phyloP scores from a whole-genome alignment of 2,797 vertebrate species.

The Hephaestus fuliginosus region DNA sequence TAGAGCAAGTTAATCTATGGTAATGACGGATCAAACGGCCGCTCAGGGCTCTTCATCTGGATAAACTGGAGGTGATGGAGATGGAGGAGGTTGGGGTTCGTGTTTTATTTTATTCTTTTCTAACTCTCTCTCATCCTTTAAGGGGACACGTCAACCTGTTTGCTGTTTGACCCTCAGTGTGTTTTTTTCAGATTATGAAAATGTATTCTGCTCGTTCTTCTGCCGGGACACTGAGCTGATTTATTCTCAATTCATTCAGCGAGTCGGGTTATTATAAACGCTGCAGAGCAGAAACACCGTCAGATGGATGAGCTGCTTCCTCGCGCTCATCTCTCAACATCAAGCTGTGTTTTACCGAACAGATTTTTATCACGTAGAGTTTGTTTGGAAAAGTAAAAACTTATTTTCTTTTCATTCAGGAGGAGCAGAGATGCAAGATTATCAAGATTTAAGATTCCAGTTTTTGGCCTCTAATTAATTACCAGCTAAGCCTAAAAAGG shows the following conservation, averaged over 20 bases:
- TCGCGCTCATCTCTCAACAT: neutral
- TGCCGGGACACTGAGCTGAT: constrained; percentile 5
- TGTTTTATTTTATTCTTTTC: neutral
- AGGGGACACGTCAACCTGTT: too few species aligned
- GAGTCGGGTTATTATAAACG: constrained; percentile 24
- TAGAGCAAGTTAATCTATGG: constrained; percentile 37
- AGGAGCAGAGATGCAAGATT: neutral
- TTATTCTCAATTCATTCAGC: neutral
- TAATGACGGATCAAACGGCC: constrained; percentile 42
- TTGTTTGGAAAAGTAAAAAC: neutral
- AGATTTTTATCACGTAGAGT: neutral
- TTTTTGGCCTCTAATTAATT: neutral
- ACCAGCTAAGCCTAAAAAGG: too few species aligned
- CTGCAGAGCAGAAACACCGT: constrained; percentile 7
- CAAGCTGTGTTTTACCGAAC: neutral
- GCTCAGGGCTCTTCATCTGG: constrained; percentile 19
- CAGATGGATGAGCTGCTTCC: constrained; percentile 16
- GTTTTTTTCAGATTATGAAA: constrained; percentile 48
- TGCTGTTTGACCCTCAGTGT: constrained; percentile 14
- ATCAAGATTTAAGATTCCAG: neutral
- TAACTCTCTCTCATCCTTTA: neutral
- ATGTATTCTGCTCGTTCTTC: constrained; percentile 25
- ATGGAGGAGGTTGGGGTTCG: neutral
- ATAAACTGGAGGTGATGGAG: constrained; percentile 5
- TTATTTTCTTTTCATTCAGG: neutral